These are phyloP conservation scores for Hippopotamus amphibius DNA, from an alignment of 2,113 vertebrate genomes.

Conservation along the genomic window DNA sequence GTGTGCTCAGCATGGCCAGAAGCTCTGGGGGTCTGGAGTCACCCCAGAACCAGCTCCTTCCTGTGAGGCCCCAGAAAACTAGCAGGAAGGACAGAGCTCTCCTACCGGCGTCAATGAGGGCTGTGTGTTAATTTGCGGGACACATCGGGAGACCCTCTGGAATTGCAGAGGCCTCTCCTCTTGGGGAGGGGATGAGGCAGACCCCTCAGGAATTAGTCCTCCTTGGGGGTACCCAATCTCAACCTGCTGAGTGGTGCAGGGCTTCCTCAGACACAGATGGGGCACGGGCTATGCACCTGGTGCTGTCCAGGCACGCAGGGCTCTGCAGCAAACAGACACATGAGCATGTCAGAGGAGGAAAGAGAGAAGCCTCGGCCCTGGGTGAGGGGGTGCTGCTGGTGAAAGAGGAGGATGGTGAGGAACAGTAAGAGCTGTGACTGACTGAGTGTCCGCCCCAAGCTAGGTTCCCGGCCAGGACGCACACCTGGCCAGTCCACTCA, in stretches of 20 bases:
- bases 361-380: background rate
- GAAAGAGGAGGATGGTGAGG: background rate
- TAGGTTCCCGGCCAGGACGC: background rate
- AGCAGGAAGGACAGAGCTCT: background rate
- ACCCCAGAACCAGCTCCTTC: background rate
- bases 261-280: too few species aligned
- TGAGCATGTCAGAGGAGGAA: too few species aligned
- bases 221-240: background rate
- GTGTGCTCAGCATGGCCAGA: background rate
- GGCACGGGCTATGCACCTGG: background rate
- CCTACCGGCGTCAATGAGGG: fast-evolving
- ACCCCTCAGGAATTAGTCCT: background rate
- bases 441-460: fast-evolving
- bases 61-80: background rate
- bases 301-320: fast-evolving
- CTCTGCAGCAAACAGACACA: background rate
- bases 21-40: background rate
- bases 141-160: fast-evolving
- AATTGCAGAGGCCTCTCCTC: background rate
- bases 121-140: background rate
- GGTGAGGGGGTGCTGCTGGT: background rate
- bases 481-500: fast-evolving
- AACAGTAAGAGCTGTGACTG: fast-evolving
- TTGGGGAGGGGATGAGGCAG: background rate
- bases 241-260: too few species aligned